These are phyloP conservation scores for Leucophora obtusa DNA, from an alignment of 2,888 invertebrate genomes.

Conservation along the genomic window DNA sequence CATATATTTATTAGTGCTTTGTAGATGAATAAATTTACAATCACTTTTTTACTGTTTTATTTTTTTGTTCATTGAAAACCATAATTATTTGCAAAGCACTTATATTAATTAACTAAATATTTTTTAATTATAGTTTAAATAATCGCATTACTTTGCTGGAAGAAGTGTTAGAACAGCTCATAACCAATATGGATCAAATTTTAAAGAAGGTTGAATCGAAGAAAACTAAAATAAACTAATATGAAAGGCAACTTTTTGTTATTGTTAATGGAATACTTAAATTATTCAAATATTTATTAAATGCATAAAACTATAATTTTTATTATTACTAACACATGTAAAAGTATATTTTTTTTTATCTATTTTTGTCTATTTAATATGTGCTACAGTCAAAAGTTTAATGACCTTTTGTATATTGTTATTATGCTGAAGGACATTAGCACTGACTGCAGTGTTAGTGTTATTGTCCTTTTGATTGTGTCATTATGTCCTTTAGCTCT, in stretches of 20 bases:
- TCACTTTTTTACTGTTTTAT: too few species aligned
- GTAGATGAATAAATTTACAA: too few species aligned
- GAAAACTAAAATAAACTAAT: not conserved
- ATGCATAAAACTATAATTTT: too few species aligned
- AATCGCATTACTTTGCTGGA: conserved; percentile 71
- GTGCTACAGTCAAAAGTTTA: conserved; percentile 8
- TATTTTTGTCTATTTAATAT: not conserved
- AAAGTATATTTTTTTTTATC: too few species aligned
- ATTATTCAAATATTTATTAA: too few species aligned
- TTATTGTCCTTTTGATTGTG: conserved; percentile 13
- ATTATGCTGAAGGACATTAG: not conserved
- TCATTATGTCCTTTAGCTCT: conserved; percentile 20
- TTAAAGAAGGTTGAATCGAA: conserved; percentile 68
- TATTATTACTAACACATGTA: too few species aligned
- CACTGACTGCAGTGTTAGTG: not conserved
- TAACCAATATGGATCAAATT: conserved; percentile 71
- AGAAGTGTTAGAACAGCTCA: conserved; percentile 71
- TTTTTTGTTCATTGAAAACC: too few species aligned
- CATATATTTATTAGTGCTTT: too few species aligned
- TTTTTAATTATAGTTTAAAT: conserved; percentile 65
- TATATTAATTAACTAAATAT: not conserved
- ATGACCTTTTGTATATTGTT: conserved; percentile 13
- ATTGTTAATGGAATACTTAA: too few species aligned
- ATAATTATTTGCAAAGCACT: too few species aligned
- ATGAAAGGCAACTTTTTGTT: too few species aligned